phyloP scores from a whole-genome alignment of 2,888 invertebrate genomes.

The Onthophagus sagittarius region DNA sequence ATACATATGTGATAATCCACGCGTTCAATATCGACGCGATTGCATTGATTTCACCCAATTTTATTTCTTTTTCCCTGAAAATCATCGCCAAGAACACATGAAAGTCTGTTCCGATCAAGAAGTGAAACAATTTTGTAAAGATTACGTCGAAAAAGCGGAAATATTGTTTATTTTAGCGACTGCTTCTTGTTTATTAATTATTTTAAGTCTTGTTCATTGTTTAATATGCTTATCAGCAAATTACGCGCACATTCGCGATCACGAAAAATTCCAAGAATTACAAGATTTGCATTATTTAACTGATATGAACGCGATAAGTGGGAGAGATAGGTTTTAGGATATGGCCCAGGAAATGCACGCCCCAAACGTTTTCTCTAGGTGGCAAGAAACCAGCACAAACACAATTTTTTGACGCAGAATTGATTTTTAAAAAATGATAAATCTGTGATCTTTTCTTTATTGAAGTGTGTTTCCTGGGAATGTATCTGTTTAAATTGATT shows the following conservation, averaged over 20 bases:
- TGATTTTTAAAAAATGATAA: background rate
- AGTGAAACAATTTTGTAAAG: conserved; percentile 85
- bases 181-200: conserved; percentile 77
- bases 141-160: conserved; percentile 87
- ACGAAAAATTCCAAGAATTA: conserved; percentile 88
- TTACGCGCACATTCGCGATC: conserved; percentile 92
- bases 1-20: conserved; percentile 74
- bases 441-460: conserved; percentile 12
- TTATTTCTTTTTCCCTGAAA: conserved; percentile 79
- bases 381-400: conserved; percentile 13
- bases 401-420: background rate
- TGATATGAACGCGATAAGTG: conserved; percentile 67
- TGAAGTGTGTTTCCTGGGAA: conserved; percentile 30
- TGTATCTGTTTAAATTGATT: background rate
- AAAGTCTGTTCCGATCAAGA: conserved; percentile 76
- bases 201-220: conserved; percentile 87
- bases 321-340: conserved; percentile 88
- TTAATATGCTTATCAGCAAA: conserved; percentile 93
- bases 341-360: conserved; percentile 62
- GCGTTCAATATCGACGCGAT: conserved; percentile 63
- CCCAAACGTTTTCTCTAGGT: conserved; percentile 29
- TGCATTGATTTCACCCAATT: conserved; percentile 90
- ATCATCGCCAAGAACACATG: conserved; percentile 73
- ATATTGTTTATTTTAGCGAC: conserved; percentile 88
- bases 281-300: conserved; percentile 86